Evolutionary conservation across 2,888 invertebrate genomes (phyloP).

Genomic region (Endotricha flammealis): DNA sequence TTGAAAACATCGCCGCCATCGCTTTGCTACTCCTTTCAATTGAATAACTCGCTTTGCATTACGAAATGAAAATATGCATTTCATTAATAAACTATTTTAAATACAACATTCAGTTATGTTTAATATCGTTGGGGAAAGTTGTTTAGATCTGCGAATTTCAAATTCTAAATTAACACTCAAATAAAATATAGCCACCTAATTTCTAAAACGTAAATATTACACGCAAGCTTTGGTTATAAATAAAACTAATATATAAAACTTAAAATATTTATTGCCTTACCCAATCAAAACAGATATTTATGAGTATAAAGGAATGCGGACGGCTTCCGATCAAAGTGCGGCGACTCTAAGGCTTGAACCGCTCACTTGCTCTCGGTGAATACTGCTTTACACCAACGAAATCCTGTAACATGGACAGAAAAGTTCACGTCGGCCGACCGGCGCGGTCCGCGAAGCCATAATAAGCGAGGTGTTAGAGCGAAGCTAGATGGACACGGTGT

Average conservation of each 20-base stretch:
- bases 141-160: no score
- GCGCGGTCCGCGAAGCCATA: conserved; percentile 58
- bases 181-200: no score
- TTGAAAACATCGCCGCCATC: conserved; percentile 23
- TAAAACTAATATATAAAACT: conserved; percentile 42
- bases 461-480: conserved; percentile 67
- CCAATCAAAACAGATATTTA: conserved; percentile 51
- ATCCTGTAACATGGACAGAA: conserved; percentile 71
- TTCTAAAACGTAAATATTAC: conserved; percentile 1
- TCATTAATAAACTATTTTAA: neutral
- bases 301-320: conserved; percentile 71
- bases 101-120: neutral
- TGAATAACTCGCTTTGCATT: conserved; percentile 30
- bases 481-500: conserved; percentile 72
- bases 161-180: no score
- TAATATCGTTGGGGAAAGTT: neutral
- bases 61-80: neutral
- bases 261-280: conserved; percentile 70
- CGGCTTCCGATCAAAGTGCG: conserved; percentile 48
- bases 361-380: conserved; percentile 24
- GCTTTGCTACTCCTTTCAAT: conserved; percentile 26
- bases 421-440: conserved; percentile 63
- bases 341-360: conserved; percentile 27
- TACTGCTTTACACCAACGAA: conserved; percentile 58
- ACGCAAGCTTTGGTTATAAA: conserved; percentile 50